phyloP scores from a whole-genome alignment of 2,888 invertebrate species.

The Kryphioiulus occultus region DNA sequence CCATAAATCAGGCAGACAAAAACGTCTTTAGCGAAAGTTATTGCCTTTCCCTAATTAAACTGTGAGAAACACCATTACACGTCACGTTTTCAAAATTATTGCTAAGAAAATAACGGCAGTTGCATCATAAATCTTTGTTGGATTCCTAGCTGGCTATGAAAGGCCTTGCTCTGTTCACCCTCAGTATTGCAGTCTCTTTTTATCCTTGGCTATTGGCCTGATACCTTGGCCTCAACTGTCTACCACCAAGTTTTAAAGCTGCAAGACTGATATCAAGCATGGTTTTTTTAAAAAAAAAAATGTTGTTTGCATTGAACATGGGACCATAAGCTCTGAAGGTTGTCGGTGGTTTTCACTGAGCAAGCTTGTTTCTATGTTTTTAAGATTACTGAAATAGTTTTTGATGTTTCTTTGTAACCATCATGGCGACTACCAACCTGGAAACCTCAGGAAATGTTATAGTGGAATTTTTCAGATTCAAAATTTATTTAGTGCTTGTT shows the following conservation, averaged over 20 bases:
- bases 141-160: background rate
- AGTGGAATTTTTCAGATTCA: too few relatives aligned
- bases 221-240: background rate
- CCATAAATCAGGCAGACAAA: background rate
- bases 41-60: background rate
- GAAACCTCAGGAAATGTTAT: too few relatives aligned
- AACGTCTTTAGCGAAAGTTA: background rate
- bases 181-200: background rate
- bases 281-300: too few relatives aligned
- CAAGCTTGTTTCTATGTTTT: too few relatives aligned
- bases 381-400: too few relatives aligned
- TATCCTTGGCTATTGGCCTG: constrained; percentile 13
- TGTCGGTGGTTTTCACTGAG: too few relatives aligned
- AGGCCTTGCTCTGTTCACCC: constrained; percentile 3
- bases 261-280: background rate
- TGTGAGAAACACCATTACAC: background rate
- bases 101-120: background rate
- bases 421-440: too few relatives aligned
- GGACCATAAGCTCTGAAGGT: too few relatives aligned
- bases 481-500: too few relatives aligned
- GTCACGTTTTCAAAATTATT: background rate
- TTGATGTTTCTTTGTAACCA: too few relatives aligned
- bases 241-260: background rate
- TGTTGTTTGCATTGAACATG: too few relatives aligned
- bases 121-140: background rate